Evolutionary conservation across 1,140 invertebrate genomes (phyloP), one percentile per base, ranked within the genome.

Genomic region (Sitophilus oryzae): DNA sequence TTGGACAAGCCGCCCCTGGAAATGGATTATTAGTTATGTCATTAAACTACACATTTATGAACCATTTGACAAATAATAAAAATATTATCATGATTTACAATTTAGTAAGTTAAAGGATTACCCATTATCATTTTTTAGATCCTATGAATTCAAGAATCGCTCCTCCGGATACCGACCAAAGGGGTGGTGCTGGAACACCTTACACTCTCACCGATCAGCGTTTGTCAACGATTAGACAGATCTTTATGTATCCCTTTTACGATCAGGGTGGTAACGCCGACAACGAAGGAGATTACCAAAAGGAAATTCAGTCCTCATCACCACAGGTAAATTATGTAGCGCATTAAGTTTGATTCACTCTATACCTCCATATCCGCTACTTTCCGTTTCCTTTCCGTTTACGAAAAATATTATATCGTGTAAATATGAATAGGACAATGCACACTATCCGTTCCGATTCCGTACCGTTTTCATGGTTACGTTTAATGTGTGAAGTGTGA

Each of bases 161-260:
- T 10, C 77, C 77, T 15, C 63, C 65, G 16, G 60, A 68, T 11
- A 68, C 71, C 3, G 71, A 75, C 48, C 68, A 68, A 40, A 61
- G 66, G 20, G 52, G 66, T 2, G 60, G 62, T 19, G 38, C 59
- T 1, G 70, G 68, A 2, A 49, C 52, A 9, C 65, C 66, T 2
- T 87, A 86, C 60, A 70, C 76, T 20, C 76, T 93, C 46, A 82
- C 82, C 0, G 73, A 80, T 25, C 68, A 75, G 1, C 73, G 88
- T 4, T 73, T 92, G 18, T 66, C 69, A 11, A 76, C 83, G 60
- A 84, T 93, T 43, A 74, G 91, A 20, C 73, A 74, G 0, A 74
- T 88, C 62, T 85, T 92, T 54, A 78, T 93, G 76, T 94, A 93
- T 66, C 91, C 89, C 78, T 94, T 82, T 73, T 93, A 85, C 63